Percentiles rank a stretch among this genome's conserved stretches.
Conservation (phyloP, 2,113 vertebrate genomes). For the Myocastor coypus region DNA sequence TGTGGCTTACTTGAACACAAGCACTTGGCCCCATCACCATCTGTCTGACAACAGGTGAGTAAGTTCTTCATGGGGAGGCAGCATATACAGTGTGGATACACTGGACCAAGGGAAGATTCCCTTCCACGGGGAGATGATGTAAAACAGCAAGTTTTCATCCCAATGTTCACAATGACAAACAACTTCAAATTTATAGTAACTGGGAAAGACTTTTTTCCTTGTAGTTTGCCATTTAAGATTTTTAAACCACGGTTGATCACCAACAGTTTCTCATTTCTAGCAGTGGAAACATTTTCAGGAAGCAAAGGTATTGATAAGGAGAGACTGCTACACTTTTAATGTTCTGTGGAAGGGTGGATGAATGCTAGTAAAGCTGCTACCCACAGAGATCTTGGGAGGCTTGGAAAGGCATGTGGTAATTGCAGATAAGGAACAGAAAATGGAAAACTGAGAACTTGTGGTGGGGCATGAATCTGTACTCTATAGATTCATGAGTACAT, state of each 20-base stretch:
- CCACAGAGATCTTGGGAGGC: neutral
- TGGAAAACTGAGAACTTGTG: neutral
- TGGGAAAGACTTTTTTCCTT: neutral
- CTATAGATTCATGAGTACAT: neutral
- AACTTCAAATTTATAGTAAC: neutral
- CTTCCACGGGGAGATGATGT: too few relatives aligned
- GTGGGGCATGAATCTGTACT: neutral
- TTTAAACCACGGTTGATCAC: neutral
- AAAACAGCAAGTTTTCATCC: neutral
- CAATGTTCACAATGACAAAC: neutral
- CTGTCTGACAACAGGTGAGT: neutral
- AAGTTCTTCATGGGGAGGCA: neutral
- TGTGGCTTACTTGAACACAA: neutral
- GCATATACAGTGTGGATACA: neutral
- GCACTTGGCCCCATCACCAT: too few relatives aligned
- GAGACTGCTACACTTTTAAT: neutral
- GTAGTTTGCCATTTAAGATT: neutral
- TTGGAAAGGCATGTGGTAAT: neutral
- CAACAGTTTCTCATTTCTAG: neutral
- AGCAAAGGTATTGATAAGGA: neutral
- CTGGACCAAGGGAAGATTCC: neutral
- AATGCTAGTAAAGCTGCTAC: neutral
- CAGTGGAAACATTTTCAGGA: neutral
- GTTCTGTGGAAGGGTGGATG: neutral
- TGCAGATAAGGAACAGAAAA: neutral